Evolutionary conservation across 2,888 invertebrate species (phyloP), one percentile per base, ranked within the genome.

Genomic region (Andrena camellia): DNA sequence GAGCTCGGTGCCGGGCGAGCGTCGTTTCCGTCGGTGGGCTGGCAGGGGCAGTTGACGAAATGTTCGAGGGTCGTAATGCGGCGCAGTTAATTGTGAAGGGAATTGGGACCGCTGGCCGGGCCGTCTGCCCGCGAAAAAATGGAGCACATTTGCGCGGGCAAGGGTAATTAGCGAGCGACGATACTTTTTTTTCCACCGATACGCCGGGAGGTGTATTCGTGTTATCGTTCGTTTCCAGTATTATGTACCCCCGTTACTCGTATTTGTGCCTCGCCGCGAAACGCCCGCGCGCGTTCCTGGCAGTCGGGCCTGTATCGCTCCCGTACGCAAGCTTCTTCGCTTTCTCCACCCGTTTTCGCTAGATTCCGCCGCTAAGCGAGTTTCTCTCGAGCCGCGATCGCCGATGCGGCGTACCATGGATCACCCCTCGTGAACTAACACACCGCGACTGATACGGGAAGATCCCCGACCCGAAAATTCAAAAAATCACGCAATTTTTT

Each of bases 1-100:
- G 78, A 20, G 35, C 60, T 26, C 81, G 76, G 76, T 54, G 35
- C 57, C 57, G 23, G 23, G 23, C 84, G 73, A 26, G 42, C 78
- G 69, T 42, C 77, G 70, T 26, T 20, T 54, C 52, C 69, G 33
- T 20, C 73, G 31, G 2, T 3, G 20, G 17, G 48, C n/a, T 6
- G 13, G 23, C 2, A n/a, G 68, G 69, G 75, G 20, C n/a, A 48
- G 77, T 70, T 73, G 79, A 84, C 64, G 83, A 85, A 83, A 88
- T 83, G 79, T 88, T 88, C 75, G 78, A 66, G 76, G 76, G 62
- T 78, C 70, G 74, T 73, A 77, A 75, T 73, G 71, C 82, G 86
- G 78, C 33, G 76, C 71, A 75, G 63, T 67, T 87, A 70, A 82
- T 84, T 77, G 77, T 60, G 75, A 83, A 64, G 75, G 78, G 72